Evolutionary conservation across 2,113 vertebrate species (phyloP).

Genomic region (Ovis aries): DNA sequence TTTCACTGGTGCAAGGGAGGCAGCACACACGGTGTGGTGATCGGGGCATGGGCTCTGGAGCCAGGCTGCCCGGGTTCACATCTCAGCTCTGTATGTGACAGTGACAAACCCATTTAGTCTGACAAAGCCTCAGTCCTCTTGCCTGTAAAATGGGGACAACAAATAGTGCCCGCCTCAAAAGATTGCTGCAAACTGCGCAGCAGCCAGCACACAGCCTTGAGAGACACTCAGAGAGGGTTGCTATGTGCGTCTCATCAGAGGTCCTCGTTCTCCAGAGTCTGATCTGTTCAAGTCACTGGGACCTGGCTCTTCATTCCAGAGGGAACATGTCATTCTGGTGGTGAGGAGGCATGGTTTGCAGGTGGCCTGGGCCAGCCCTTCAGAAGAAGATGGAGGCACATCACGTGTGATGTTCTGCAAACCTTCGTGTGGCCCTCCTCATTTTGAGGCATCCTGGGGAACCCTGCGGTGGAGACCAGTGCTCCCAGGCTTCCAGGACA

Average conservation of each 20-base stretch:
- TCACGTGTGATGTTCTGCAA: neutral
- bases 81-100: neutral
- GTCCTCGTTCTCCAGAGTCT: too few species aligned
- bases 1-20: neutral
- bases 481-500: neutral
- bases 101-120: neutral
- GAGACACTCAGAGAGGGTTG: neutral
- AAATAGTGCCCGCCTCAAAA: neutral
- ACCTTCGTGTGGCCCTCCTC: neutral
- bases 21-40: fast-evolving
- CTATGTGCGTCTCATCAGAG: too few species aligned
- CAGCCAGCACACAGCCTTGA: neutral
- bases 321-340: too few species aligned
- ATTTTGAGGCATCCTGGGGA: neutral
- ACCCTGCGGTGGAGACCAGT: neutral
- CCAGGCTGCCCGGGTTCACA: neutral
- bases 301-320: too few species aligned
- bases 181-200: neutral
- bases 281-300: too few species aligned
- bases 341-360: too few species aligned
- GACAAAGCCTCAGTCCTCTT: neutral
- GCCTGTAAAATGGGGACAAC: neutral
- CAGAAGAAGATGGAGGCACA: too few species aligned
- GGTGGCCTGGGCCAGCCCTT: too few species aligned
- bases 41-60: neutral